Base-by-base conservation (phyloP, 1,140 invertebrate genomes). In the Monomorium pharaonis region DNA sequence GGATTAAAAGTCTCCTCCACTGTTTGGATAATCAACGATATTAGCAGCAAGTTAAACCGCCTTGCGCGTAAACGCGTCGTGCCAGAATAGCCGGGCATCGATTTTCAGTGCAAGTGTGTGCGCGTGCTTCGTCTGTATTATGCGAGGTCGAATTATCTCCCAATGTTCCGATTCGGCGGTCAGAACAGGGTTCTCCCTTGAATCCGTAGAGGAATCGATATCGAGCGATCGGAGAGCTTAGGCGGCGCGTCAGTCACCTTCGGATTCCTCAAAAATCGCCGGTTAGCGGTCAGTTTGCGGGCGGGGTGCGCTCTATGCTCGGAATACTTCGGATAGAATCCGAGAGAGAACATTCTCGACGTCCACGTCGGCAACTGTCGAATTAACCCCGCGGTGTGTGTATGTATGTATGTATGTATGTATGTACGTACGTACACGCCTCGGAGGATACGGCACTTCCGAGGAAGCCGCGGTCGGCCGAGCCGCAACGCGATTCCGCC, bases 291-390 rank as follows among this genome's bases (percentile, higher is more conserved):
- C 76, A 77, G 84, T 77, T 85, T 85, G 84, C 75, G 84, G 76
- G 24, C 14, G 2, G 21, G n/a, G 14, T 21, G 44, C 24, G 44
- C 3, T 54, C 85, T 87, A 85, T 85, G 72, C 54, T 76, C 69
- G 80, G 60, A 89, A 90, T 80, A 89, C 88, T 78, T 89, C 54
- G 81, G 88, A 87, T 83, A 89, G 88, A 90, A 87, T 87, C 67
- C 88, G 60, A 70, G 67, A 58, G 67, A 83, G 77, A 83, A 90
- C 88, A 90, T 90, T 90, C 89, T 90, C 78, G 89, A 86, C 89
- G 77, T 90, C 77, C 77, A 56, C 80, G 86, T 80, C 83, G 69
- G 86, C 78, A 90, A 76, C 86, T 88, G 87, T 90, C 83, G 89
- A 90, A 90, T 89, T 85, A 89, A 90, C 75, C 75, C 47, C 78